Base-by-base conservation (phyloP, 2,797 vertebrate genomes). In the Dipus sagitta region DNA sequence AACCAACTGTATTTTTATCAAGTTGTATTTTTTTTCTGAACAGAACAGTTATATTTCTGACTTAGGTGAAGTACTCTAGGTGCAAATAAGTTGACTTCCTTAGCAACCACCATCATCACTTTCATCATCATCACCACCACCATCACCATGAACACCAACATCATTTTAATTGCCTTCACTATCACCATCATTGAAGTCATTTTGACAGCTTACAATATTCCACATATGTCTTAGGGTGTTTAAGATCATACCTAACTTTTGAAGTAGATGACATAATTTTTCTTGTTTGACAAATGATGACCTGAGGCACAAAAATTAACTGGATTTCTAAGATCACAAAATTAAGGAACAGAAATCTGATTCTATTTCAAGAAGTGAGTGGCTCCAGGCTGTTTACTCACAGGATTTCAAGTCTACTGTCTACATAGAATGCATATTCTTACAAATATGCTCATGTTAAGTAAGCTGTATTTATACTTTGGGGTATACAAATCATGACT, bases 401-500 rank as follows among this genome's bases (percentile, higher is more conserved):
- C 18, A 38, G 32, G 1, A 1, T 70, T 6, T 84, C 6, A 2
- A 80, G 15, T 1, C 7, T 75, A 62, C 23, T 71, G 4, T 86
- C 32, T 93, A 3, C 4, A 18, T 42, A 42, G 47, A 0, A 12
- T 62, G 0, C 18, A 26, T 12, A 77, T 79, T 70, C 20, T 64
- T 86, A 67, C 21, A 94, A 80, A 94, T n/a, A 26, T 2, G 58
- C 1, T 94, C 26, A 88, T 72, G 80, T 77, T 81, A 60, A 75
- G 38, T 88, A 18, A 91, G 28, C 30, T 77, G 3, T 75, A 24
- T 86, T 90, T 47, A 62, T 1, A 82, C 3, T 78, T 62, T 21
- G 23, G 11, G 18, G 15, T 62, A n/a, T 72, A 2, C 4, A 92
- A 75, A 24, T 83, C 68, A 64, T 67, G 14, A 26, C 70, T 26